Conservation (phyloP, 2,113 vertebrate genomes). For the Otolemur garnettii region DNA sequence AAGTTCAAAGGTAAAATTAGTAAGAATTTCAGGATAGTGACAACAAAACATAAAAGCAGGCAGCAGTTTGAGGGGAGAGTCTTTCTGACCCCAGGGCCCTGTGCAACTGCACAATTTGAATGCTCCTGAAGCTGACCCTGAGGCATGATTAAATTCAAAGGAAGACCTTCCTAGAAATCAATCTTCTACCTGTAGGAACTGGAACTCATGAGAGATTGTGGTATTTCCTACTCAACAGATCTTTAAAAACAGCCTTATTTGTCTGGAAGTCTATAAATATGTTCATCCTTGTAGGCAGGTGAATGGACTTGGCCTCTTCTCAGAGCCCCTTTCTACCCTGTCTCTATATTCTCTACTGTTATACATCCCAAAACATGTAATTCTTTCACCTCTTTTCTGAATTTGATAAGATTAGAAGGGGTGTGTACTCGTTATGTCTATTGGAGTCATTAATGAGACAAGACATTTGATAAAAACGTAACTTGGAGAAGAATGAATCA, state of each 20-base stretch:
- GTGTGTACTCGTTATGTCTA: neutral
- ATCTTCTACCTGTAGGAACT: neutral
- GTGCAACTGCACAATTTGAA: neutral
- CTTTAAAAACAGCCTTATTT: neutral
- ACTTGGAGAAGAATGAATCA: constrained; percentile 30
- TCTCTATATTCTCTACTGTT: neutral
- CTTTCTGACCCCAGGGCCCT: neutral
- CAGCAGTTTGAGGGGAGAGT: neutral
- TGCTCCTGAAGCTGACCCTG: neutral
- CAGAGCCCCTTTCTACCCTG: neutral
- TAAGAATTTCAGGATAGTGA: neutral
- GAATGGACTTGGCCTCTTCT: neutral
- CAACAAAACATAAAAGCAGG: neutral
- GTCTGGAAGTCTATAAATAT: neutral
- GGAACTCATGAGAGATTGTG: neutral
- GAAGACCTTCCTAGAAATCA: neutral
- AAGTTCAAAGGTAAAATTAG: neutral
- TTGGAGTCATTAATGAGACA: constrained; percentile 48
- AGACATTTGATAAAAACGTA: constrained; percentile 64
- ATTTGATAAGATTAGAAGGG: constrained; percentile 12
- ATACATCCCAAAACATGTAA: neutral
- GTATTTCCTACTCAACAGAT: neutral
- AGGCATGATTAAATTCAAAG: neutral
- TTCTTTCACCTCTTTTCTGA: neutral
- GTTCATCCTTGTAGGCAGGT: neutral